A percentile compares a stretch with the other conserved stretches of the same genome.
These are phyloP conservation scores for Ceratoteleas bidentatus DNA, from an alignment of 1,140 invertebrate species.

Conservation along the genomic window DNA sequence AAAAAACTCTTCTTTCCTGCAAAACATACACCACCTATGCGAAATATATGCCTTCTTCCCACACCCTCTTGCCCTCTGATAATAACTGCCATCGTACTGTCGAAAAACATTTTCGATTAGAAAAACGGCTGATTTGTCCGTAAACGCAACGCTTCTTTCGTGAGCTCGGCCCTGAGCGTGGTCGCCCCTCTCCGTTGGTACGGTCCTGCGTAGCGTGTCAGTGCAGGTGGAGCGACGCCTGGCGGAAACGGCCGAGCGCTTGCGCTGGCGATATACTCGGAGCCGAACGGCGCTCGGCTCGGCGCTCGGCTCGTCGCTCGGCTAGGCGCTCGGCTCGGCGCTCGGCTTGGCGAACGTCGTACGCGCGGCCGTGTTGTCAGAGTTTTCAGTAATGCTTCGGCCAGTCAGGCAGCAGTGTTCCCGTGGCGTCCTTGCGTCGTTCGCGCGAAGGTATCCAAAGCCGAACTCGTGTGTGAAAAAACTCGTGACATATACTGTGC, in stretches of 20 bases:
- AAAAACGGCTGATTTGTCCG: no score
- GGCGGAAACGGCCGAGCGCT: conserved; percentile 69
- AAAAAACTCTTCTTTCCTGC: no score
- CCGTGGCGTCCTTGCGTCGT: conserved; percentile 27
- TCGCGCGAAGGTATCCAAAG: conserved; percentile 70
- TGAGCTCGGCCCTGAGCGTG: no score
- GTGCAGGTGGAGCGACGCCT: conserved; percentile 70
- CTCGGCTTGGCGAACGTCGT: conserved; percentile 65
- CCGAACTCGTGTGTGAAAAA: conserved; percentile 71
- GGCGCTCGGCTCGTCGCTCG: no score
- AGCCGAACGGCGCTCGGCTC: conserved; percentile 24
- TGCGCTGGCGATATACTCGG: conserved; percentile 72
- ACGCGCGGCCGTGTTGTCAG: conserved; percentile 75
- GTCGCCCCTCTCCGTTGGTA: conserved; percentile 11
- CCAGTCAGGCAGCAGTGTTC: conserved; percentile 70
- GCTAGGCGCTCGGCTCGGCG: no score
- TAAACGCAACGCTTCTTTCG: no score
- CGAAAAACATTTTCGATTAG: no score
- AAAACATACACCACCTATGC: no score
- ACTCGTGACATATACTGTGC: conserved; percentile 64
- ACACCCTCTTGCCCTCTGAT: no score
- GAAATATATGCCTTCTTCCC: no score
- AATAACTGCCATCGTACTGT: no score
- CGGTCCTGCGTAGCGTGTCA: conserved; percentile 64
- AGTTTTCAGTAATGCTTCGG: conserved; percentile 80